Percentiles rank a stretch among this genome's conserved stretches.
Conservation (phyloP, 2,888 invertebrate species). For the Iselma pallidipennis region DNA sequence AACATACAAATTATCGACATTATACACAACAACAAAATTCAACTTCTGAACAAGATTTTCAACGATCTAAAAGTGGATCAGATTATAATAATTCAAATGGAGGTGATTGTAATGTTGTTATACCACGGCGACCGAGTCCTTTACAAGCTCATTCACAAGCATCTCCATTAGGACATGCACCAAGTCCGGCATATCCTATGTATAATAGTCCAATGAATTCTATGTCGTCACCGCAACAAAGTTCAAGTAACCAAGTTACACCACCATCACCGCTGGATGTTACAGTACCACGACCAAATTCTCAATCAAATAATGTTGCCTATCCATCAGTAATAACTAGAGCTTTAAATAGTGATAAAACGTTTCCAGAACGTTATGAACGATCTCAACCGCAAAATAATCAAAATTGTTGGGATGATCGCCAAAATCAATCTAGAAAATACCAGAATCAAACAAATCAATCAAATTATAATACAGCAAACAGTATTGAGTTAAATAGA, state of each 20-base stretch:
- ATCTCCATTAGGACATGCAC: slow-evolving; percentile 73
- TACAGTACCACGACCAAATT: slow-evolving; percentile 66
- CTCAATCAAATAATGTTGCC: slow-evolving; percentile 65
- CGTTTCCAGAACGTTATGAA: slow-evolving; percentile 60
- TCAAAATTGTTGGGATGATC: slow-evolving; percentile 64
- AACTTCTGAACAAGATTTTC: slow-evolving; percentile 58
- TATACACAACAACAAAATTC: slow-evolving; percentile 64
- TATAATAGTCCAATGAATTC: slow-evolving; percentile 83
- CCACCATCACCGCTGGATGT: slow-evolving; percentile 74
- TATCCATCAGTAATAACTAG: slow-evolving; percentile 84
- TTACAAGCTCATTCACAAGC: slow-evolving; percentile 72
- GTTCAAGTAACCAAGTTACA: slow-evolving; percentile 61
- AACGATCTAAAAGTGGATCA: slow-evolving; percentile 59
- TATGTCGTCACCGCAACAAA: slow-evolving; percentile 73
- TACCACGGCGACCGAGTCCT: slow-evolving; percentile 71
- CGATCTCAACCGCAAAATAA: slow-evolving; percentile 42
- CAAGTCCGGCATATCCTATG: slow-evolving; percentile 81
- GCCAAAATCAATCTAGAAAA: slow-evolving; percentile 58
- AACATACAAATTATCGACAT: slow-evolving; percentile 61
- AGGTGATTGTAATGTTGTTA: slow-evolving; percentile 64
- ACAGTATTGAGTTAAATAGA: slow-evolving; percentile 45
- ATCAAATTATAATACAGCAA: slow-evolving; percentile 54
- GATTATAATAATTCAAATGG: slow-evolving; percentile 50
- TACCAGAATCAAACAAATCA: slow-evolving; percentile 58
- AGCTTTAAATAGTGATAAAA: slow-evolving; percentile 68